These are phyloP conservation scores for Lipotes vexillifer DNA, from an alignment of 2,113 vertebrate species.

Conservation along the genomic window DNA sequence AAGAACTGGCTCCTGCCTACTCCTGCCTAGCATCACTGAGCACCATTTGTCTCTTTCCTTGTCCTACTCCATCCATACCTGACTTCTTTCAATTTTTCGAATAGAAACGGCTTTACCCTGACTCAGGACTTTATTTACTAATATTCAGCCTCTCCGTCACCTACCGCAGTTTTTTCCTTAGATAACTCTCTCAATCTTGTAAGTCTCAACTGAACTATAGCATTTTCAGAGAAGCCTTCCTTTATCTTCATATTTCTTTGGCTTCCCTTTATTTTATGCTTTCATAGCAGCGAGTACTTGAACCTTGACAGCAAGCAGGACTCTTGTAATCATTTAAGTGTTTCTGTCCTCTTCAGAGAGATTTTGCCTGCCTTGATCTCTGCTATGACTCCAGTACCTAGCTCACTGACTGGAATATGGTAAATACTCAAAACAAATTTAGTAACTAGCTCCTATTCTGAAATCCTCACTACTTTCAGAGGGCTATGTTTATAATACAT, in stretches of 20 bases:
- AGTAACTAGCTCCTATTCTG: background rate
- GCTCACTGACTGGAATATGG: background rate
- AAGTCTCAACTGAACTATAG: background rate
- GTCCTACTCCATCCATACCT: background rate
- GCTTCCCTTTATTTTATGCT: background rate
- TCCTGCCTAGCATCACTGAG: background rate
- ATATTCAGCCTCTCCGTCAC: background rate
- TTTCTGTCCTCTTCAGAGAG: background rate
- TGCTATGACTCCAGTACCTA: background rate
- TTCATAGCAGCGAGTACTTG: constrained; percentile 11
- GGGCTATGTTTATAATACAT: background rate
- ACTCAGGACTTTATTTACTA: background rate
- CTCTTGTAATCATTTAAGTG: background rate
- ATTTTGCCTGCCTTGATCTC: background rate
- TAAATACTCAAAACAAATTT: background rate
- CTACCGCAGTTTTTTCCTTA: background rate
- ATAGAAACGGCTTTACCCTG: background rate
- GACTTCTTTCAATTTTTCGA: background rate
- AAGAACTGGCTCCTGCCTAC: background rate
- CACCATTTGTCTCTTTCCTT: background rate
- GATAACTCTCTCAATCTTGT: background rate
- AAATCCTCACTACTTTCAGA: background rate
- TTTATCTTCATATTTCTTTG: background rate
- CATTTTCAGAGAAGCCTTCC: background rate
- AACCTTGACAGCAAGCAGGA: background rate